Evolutionary conservation across 2,113 vertebrate species (phyloP).

Genomic region (Neodon shergylaensis): DNA sequence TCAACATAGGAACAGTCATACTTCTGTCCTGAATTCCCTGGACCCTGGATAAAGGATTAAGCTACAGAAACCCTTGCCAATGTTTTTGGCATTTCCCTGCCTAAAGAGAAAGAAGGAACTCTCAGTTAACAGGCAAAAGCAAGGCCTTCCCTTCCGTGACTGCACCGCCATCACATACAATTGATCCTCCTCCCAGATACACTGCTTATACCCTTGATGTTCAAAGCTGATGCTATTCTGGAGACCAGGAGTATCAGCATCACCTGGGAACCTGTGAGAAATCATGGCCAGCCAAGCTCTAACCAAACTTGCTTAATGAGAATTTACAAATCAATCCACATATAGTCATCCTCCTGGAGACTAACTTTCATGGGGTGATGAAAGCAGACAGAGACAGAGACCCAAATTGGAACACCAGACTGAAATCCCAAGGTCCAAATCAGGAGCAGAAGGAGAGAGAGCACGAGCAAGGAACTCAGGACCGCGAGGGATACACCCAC

Average conservation of each 20-base stretch:
- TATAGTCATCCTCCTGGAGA: too few species aligned
- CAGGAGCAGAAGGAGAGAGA: too few species aligned
- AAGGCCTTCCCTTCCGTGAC: background rate
- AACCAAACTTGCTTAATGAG: background rate
- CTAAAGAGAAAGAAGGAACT: background rate
- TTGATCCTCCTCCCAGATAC: background rate
- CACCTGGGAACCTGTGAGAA: background rate
- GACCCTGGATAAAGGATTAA: background rate
- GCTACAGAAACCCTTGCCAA: too few species aligned
- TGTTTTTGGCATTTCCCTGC: background rate
- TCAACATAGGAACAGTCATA: background rate
- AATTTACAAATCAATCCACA: background rate
- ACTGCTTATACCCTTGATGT: background rate
- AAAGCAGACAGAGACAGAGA: too few species aligned
- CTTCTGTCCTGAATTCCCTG: background rate
- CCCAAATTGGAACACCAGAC: too few species aligned
- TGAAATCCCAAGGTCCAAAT: too few species aligned
- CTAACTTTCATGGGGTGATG: too few species aligned
- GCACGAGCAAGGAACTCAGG: too few species aligned
- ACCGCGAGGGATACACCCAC: too few species aligned
- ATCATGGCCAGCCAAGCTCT: background rate
- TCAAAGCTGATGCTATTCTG: background rate
- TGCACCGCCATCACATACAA: background rate
- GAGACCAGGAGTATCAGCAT: background rate
- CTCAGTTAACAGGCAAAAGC: background rate